Conservation (phyloP, 2,888 invertebrate species). For the Andrena bicolor region DNA sequence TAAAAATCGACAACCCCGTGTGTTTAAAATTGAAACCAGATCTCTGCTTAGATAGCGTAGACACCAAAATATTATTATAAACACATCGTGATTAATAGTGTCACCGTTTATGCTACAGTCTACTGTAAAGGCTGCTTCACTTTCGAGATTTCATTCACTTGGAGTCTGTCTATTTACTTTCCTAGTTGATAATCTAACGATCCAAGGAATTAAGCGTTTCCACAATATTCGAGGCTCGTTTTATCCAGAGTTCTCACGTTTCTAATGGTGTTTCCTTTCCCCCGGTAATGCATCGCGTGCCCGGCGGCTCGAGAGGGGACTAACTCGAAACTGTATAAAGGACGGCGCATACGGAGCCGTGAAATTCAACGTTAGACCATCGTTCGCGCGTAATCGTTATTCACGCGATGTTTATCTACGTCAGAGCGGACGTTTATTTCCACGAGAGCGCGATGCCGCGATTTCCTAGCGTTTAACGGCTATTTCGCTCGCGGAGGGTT, state of each 20-base stretch:
- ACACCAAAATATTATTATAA: too few species aligned
- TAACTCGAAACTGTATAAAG: slow-evolving; percentile 33
- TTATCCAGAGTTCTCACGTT: slow-evolving; percentile 8
- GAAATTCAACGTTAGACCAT: slow-evolving; percentile 51
- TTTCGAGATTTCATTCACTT: too few species aligned
- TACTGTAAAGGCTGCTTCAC: too few species aligned
- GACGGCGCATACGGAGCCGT: slow-evolving; percentile 23
- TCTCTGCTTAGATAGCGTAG: too few species aligned
- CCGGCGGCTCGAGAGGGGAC: slow-evolving; percentile 6
- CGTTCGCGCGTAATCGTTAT: slow-evolving; percentile 53
- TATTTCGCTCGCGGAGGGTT: slow-evolving; percentile 28
- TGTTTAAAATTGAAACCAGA: too few species aligned
- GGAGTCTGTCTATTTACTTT: too few species aligned
- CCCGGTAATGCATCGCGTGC: slow-evolving; percentile 3
- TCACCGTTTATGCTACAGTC: too few species aligned
- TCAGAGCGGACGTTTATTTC: slow-evolving; percentile 66
- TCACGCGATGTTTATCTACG: slow-evolving; percentile 65
- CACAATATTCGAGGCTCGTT: neutral
- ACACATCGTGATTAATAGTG: too few species aligned
- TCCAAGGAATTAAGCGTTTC: neutral
- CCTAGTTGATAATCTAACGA: neutral
- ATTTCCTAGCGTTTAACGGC: slow-evolving; percentile 51
- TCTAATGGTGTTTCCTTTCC: slow-evolving; percentile 18
- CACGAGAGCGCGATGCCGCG: slow-evolving; percentile 46
- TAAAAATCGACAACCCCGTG: too few species aligned